Evolutionary conservation across 64 coral and sea anemone species (phyloP).

Genomic region (Porites lutea): DNA sequence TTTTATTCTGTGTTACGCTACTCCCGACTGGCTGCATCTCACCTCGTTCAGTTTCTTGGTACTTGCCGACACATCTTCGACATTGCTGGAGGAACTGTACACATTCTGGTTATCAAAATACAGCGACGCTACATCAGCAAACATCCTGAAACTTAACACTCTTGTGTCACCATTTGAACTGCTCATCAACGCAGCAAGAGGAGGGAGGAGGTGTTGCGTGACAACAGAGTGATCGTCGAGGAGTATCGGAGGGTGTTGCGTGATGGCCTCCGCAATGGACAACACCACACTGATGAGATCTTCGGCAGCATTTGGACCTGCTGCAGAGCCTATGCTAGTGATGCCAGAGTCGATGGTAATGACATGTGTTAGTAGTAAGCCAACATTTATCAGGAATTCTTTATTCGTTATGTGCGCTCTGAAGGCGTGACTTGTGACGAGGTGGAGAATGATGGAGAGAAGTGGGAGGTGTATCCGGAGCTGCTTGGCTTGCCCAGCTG

Average conservation of each 20-base stretch:
- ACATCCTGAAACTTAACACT: slow-evolving; percentile 81
- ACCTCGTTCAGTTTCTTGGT: slow-evolving; percentile 73
- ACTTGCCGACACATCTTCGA: slow-evolving; percentile 34
- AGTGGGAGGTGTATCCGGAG: slow-evolving; percentile 79
- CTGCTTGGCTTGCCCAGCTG: slow-evolving; percentile 90
- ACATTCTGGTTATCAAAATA: slow-evolving; percentile 74
- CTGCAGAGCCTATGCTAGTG: slow-evolving; percentile 88
- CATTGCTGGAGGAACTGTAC: slow-evolving; percentile 32
- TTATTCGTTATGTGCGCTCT: slow-evolving; percentile 73
- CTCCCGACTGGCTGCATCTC: neutral
- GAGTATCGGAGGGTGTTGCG: slow-evolving; percentile 92
- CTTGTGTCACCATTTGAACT: slow-evolving; percentile 75
- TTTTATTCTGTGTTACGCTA: neutral
- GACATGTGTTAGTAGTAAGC: slow-evolving; percentile 74
- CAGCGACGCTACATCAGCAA: slow-evolving; percentile 78
- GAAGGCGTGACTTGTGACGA: slow-evolving; percentile 90
- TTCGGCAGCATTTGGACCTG: slow-evolving; percentile 76
- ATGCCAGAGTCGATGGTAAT: slow-evolving; percentile 85
- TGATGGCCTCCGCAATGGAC: slow-evolving; percentile 90
- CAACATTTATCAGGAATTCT: slow-evolving; percentile 71
- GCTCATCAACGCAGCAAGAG: slow-evolving; percentile 56
- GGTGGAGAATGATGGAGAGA: slow-evolving; percentile 85
- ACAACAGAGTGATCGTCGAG: slow-evolving; percentile 75
- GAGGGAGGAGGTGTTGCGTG: slow-evolving; percentile 54
- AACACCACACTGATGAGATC: slow-evolving; percentile 91